These are phyloP conservation scores for Ectemnius lituratus DNA, from an alignment of 2,888 invertebrate genomes.

Conservation along the genomic window DNA sequence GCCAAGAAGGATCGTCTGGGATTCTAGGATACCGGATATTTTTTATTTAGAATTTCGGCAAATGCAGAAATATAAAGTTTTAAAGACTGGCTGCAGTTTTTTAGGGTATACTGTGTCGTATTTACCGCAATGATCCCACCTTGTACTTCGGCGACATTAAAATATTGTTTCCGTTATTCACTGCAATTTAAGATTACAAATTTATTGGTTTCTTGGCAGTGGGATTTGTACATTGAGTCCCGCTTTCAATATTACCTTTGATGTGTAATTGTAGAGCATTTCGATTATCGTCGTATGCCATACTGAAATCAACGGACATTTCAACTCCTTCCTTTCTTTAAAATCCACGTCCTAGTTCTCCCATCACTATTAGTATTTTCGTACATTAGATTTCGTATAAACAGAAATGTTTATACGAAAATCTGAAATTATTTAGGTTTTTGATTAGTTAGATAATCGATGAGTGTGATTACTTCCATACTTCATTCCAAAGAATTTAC, in stretches of 20 bases:
- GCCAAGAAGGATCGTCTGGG: constrained; percentile 74
- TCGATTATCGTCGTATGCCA: constrained; percentile 66
- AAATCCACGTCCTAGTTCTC: constrained; percentile 30
- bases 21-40: constrained; percentile 57
- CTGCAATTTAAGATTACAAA: constrained; percentile 48
- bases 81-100: too few relatives aligned
- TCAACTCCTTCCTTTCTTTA: constrained; percentile 35
- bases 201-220: neutral
- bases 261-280: constrained; percentile 66
- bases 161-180: constrained; percentile 69
- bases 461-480: constrained; percentile 18
- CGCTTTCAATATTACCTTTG: constrained; percentile 57
- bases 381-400: too few relatives aligned
- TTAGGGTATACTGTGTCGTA: neutral
- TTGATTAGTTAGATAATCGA: constrained; percentile 49
- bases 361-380: constrained; percentile 18
- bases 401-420: constrained; percentile 36
- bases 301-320: constrained; percentile 66
- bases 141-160: constrained; percentile 61
- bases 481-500: constrained; percentile 15
- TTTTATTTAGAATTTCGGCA: neutral
- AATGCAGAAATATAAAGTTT: neutral
- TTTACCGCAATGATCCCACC: constrained; percentile 67
- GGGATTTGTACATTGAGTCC: too few relatives aligned
- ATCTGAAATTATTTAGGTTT: constrained; percentile 43